Base-by-base conservation (phyloP, 2,888 invertebrate species). In the Calliphora vomitoria region DNA sequence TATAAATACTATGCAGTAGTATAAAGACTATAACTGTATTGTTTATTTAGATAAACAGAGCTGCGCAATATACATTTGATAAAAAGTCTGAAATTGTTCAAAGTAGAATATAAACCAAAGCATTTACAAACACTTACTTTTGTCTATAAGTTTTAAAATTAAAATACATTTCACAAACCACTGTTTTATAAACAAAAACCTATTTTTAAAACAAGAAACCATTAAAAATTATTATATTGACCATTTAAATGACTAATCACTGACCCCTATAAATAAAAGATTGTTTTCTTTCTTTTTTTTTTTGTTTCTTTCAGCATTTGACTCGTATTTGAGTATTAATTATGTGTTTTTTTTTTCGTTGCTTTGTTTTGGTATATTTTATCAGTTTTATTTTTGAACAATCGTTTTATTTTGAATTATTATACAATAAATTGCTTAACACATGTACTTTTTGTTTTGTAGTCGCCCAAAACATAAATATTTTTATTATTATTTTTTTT, bases 211-310 rank as follows among this genome's bases (percentile, higher is more conserved):
- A 60, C 55, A 62, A 80, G 62, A 71, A 81, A 69, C 50, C 58
- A 69, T 66, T 58, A 64, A 68, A 83, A 62, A 66, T 68, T 18
- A 72, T 53, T 60, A 71, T 78, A 71, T 81, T 81, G 68, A 44
- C 72, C 66, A 87, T 87, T 78, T 50, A 80, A 82, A n/a, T 81
- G 83, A 84, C 79, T 84, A 87, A 87, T 87, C 87, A 74, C 84
- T 84, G 72, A 79, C 87, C 87, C 87, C 68, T 69, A 87, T 87
- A 82, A 84, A 82, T 72, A 78, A 44, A 47, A 41, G 74, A 69
- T 75, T 82, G 74, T 82, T 78, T 76, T 76, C 20, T 58, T 18
- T 47, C 53, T 20, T 20, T 66, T 13, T 60, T 47, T 76, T 66
- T 20, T 78, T 41, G 13, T 13, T 66, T 35, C 69, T 64, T 20